Conservation (phyloP, 2,888 invertebrate species). For the Gryllus longicercus region DNA sequence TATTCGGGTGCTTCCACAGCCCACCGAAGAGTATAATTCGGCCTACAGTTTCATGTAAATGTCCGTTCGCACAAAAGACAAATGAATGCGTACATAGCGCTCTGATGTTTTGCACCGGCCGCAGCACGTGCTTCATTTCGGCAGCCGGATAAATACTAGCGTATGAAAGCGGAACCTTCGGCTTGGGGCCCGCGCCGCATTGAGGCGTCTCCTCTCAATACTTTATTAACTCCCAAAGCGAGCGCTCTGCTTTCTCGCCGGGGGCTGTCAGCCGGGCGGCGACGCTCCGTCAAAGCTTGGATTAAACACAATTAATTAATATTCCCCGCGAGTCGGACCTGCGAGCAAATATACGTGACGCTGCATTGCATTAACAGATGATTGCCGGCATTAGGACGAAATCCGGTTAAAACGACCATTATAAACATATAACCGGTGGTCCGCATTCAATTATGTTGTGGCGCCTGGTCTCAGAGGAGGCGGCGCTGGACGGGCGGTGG, state of each 20-base stretch:
- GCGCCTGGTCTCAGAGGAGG: not conserved
- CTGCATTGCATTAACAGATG: conserved; percentile 2
- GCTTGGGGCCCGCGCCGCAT: not conserved
- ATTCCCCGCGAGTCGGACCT: not conserved
- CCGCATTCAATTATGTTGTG: conserved; percentile 8
- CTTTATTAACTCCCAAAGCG: not conserved
- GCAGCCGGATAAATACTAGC: too few species aligned
- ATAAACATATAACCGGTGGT: not conserved
- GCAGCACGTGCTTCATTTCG: too few species aligned
- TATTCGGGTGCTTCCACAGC: too few species aligned
- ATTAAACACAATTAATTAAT: conserved; percentile 17
- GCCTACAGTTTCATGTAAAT: too few species aligned
- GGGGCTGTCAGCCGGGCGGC: not conserved
- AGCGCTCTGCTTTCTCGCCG: not conserved
- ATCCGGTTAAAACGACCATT: conserved; percentile 17
- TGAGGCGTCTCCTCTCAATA: not conserved
- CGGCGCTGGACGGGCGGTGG: too few species aligned
- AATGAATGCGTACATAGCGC: too few species aligned
- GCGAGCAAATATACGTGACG: conserved; percentile 1
- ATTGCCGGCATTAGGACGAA: not conserved
- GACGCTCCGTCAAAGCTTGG: not conserved
- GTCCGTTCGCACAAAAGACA: too few species aligned
- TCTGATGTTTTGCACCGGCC: too few species aligned
- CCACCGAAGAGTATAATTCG: too few species aligned
- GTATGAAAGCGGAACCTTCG: too few species aligned